These are phyloP conservation scores for Collichthys lucidus DNA, from an alignment of 2,113 vertebrate species.

Conservation along the genomic window DNA sequence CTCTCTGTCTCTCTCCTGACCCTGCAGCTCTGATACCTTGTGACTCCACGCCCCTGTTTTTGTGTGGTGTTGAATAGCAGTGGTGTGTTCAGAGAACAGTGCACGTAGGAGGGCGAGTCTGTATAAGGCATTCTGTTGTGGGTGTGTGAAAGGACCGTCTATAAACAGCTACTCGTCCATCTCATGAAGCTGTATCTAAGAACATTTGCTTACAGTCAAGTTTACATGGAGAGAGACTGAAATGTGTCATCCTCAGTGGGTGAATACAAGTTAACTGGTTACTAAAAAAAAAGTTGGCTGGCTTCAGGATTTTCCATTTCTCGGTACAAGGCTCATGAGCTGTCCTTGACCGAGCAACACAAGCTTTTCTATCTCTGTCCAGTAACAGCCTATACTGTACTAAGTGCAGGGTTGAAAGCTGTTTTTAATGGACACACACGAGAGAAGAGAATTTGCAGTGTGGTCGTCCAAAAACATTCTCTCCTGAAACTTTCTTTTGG, in stretches of 20 bases:
- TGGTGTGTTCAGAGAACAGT: constrained; percentile 20
- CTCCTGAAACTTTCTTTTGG: neutral
- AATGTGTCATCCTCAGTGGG: neutral
- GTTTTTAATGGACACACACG: constrained; percentile 24
- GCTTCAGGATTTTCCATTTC: neutral
- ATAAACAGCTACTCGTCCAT: neutral
- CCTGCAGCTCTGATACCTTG: constrained; percentile 37
- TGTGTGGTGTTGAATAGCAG: constrained; percentile 31
- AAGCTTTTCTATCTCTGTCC: constrained; percentile 5
- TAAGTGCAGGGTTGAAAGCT: constrained; percentile 20
- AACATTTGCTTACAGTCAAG: neutral
- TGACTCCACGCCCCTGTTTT: constrained; percentile 37
- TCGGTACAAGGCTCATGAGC: neutral
- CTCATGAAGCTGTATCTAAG: neutral
- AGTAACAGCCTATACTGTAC: neutral
- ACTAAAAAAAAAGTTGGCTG: neutral
- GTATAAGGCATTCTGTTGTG: constrained; percentile 21
- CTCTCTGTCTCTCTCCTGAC: constrained; percentile 30
- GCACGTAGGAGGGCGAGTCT: constrained; percentile 16
- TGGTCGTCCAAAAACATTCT: constrained; percentile 3
- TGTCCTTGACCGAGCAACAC: neutral
- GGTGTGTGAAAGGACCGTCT: constrained; percentile 10
- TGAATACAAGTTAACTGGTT: neutral
- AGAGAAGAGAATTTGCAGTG: neutral
- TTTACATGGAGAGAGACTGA: neutral